Conservation (phyloP, 2,797 vertebrate genomes). For the Gallirallus australis region DNA sequence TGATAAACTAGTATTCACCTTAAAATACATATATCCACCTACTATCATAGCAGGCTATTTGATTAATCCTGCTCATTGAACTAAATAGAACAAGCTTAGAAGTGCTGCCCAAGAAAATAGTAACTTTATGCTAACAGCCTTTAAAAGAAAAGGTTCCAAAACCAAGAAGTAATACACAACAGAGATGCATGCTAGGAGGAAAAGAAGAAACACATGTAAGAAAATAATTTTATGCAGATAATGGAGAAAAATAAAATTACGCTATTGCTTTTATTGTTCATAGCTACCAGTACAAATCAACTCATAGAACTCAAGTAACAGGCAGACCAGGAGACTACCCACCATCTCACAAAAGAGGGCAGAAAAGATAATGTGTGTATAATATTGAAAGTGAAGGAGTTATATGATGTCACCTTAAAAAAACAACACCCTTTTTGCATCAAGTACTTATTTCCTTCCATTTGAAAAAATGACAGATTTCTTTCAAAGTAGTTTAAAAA, state of each 20-base stretch:
- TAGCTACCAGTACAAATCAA: neutral
- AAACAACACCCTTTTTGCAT: neutral
- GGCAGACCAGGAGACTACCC: neutral
- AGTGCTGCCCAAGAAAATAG: neutral
- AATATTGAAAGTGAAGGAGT: neutral
- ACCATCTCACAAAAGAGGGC: neutral
- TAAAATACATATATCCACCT: neutral
- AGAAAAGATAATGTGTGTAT: rapidly evolving
- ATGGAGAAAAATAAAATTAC: neutral
- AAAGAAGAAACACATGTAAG: neutral
- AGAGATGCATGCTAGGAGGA: neutral
- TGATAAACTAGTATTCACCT: neutral
- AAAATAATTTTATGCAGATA: neutral
- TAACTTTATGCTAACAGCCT: neutral
- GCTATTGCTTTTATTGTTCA: neutral
- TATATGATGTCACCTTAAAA: neutral
- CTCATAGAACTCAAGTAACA: neutral
- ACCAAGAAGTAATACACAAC: neutral
- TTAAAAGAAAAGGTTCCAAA: neutral
- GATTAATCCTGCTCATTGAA: neutral
- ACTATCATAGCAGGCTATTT: neutral
- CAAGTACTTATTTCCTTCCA: neutral
- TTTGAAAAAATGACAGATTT: neutral
- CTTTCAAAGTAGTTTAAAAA: neutral
- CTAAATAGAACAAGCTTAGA: neutral